Base-by-base conservation (phyloP, 92 coral and sea anemone species). In the Actinernus sp. region DNA sequence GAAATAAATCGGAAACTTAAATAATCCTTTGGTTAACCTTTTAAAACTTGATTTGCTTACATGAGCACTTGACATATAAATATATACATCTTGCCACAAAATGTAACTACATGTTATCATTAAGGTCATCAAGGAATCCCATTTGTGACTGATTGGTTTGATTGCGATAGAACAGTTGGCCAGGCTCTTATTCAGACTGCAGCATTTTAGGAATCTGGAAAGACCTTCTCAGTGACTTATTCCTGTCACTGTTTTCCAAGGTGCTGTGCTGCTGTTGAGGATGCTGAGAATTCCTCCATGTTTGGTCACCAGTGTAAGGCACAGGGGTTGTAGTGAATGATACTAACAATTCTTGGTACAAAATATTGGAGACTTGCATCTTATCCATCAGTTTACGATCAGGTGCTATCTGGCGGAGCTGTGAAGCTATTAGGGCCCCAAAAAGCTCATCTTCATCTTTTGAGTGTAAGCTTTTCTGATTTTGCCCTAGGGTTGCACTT, bases 371-470 rank as follows among this genome's bases (percentile, higher is more conserved):
- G 32, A 72, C 58, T 51, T 81, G 81, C 82, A 81, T 81, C 49
- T 81, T 81, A 24, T 51, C 56, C 31, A 73, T 17, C 13, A 65
- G 33, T 34, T 64, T 81, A 28, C 73, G 10, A 23, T 63, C 43
- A 5, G 49, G 88, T 63, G 76, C 62, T 41, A 81, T 55, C 36
- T 72, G 76, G 2, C 76, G 50, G 33, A 81, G 65, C 36, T 81
- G 88, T 31, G 88, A 72, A 4, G 64, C 65, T 29, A 73, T 48
- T 41, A 81, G 61, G 14, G 44, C 71, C 13, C 76, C 69, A 58
- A 81, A 73, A 39, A 81, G 55, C 25, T 81, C 76, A 73, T 71
- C 87, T 55, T 80, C 74, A n/a, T n/a, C n/a, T n/a, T n/a, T n/a
- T n/a, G n/a, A n/a, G n/a, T n/a, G n/a, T n/a, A n/a, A n/a, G n/a